Evolutionary conservation across 1,140 invertebrate species (phyloP).

Genomic region (Drosophila lini): DNA sequence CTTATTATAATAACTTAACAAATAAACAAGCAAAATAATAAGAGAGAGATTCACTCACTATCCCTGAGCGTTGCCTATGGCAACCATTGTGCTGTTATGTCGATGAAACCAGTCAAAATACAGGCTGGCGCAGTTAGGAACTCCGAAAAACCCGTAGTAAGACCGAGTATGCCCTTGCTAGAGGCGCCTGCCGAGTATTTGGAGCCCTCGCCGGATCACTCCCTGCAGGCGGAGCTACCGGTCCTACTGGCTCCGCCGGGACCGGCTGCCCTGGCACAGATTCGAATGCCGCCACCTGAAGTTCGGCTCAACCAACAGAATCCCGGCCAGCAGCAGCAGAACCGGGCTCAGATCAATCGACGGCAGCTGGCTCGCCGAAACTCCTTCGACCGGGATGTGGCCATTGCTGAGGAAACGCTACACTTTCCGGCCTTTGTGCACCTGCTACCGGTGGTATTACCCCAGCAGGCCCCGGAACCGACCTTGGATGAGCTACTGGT

Average conservation of each 20-base stretch:
- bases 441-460: conserved; percentile 86
- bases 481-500: conserved; percentile 87
- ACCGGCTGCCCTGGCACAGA: conserved; percentile 64
- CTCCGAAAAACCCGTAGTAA: not conserved
- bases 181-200: conserved; percentile 71
- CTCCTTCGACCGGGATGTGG: conserved; percentile 73
- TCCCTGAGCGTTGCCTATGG: conserved; percentile 12
- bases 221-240: conserved; percentile 67
- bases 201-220: conserved; percentile 73
- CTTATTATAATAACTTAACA: not conserved
- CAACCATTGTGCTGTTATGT: conserved; percentile 41
- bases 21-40: not conserved
- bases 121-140: conserved; percentile 7
- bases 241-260: conserved; percentile 56
- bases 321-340: conserved; percentile 45
- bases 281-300: conserved; percentile 59
- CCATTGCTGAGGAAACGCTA: conserved; percentile 64
- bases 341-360: conserved; percentile 37
- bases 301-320: conserved; percentile 51
- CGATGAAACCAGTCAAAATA: conserved; percentile 50
- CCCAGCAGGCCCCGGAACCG: conserved; percentile 85
- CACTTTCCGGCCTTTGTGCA: conserved; percentile 76
- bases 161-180: conserved; percentile 59
- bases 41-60: not conserved
- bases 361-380: conserved; percentile 48